Percentiles rank a stretch among this genome's conserved stretches.
These are phyloP conservation scores for Rhingia campestris DNA, from an alignment of 2,888 invertebrate species.

Conservation along the genomic window DNA sequence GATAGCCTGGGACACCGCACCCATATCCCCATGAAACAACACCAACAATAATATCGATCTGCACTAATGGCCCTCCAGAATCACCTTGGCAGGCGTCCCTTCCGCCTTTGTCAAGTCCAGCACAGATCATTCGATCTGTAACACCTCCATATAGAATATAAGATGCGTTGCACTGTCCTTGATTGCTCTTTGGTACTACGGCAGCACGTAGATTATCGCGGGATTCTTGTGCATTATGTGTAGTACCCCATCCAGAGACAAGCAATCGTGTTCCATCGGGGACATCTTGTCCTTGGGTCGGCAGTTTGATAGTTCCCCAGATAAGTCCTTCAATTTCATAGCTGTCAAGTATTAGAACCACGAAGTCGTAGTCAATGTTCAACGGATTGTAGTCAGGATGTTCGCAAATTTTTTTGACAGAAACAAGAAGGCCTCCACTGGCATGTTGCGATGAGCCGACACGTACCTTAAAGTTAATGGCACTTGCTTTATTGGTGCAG, in stretches of 20 bases:
- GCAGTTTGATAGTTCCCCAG: conserved; percentile 76
- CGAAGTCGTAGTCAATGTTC: conserved; percentile 82
- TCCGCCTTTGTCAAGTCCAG: conserved; percentile 78
- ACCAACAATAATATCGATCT: conserved; percentile 77
- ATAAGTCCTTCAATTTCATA: conserved; percentile 75
- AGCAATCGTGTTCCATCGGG: conserved; percentile 76
- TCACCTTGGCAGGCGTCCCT: conserved; percentile 81
- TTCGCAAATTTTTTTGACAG: conserved; percentile 76
- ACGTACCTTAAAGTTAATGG: conserved; percentile 77
- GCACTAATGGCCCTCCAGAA: conserved; percentile 80
- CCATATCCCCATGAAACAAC: conserved; percentile 82
- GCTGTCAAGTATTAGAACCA: conserved; percentile 79
- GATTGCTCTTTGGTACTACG: conserved; percentile 78
- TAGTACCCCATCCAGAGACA: conserved; percentile 81
- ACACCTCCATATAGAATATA: conserved; percentile 77
- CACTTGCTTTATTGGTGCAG: conserved; percentile 77
- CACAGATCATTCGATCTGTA: conserved; percentile 80
- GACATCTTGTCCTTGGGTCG: conserved; percentile 76
- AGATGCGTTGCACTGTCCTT: conserved; percentile 75
- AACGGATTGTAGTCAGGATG: conserved; percentile 80
- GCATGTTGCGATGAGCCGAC: conserved; percentile 81
- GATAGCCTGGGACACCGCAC: conserved; percentile 79
- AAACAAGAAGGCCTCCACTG: conserved; percentile 80
- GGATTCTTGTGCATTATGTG: conserved; percentile 76
- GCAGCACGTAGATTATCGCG: conserved; percentile 76